A percentile compares a stretch with the other conserved stretches of the same genome.
Evolutionary conservation across 2,113 vertebrate genomes (phyloP).

Genomic region (Orthochromis malagaraziensis): DNA sequence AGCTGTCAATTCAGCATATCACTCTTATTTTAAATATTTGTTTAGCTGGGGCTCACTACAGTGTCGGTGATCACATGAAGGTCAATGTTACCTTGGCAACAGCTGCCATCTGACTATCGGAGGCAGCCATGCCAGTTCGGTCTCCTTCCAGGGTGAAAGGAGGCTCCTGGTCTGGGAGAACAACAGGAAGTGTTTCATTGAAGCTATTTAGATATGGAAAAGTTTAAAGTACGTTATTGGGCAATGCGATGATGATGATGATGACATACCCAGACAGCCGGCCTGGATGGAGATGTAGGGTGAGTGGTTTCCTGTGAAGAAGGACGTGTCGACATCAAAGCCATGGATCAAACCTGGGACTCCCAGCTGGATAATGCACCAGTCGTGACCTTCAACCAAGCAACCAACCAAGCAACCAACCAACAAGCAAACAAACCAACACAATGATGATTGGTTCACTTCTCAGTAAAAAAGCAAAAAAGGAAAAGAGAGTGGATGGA

Average conservation of each 20-base stretch:
- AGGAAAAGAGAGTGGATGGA: neutral
- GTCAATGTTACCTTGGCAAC: conserved; percentile 58
- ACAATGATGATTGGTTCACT: neutral
- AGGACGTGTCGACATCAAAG: conserved; percentile 73
- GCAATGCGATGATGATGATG: neutral
- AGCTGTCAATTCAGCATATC: neutral
- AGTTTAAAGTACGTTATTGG: neutral
- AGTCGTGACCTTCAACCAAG: conserved; percentile 61
- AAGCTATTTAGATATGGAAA: neutral
- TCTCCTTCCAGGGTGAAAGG: conserved; percentile 53
- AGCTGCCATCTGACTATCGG: conserved; percentile 56
- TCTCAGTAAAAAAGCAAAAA: neutral
- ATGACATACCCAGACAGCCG: conserved; percentile 43
- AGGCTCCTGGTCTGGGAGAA: conserved; percentile 49
- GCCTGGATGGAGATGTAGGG: conserved; percentile 70
- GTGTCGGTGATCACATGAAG: neutral
- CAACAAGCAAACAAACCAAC: neutral
- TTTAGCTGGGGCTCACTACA: neutral
- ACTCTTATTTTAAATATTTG: neutral
- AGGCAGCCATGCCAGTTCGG: conserved; percentile 71
- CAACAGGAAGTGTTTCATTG: neutral
- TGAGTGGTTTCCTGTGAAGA: conserved; percentile 72
- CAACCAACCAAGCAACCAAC: neutral
- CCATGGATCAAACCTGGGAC: conserved; percentile 59
- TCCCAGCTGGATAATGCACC: conserved; percentile 71